Base-by-base conservation (phyloP, 2,797 vertebrate species). In the Tarsius wallacei region DNA sequence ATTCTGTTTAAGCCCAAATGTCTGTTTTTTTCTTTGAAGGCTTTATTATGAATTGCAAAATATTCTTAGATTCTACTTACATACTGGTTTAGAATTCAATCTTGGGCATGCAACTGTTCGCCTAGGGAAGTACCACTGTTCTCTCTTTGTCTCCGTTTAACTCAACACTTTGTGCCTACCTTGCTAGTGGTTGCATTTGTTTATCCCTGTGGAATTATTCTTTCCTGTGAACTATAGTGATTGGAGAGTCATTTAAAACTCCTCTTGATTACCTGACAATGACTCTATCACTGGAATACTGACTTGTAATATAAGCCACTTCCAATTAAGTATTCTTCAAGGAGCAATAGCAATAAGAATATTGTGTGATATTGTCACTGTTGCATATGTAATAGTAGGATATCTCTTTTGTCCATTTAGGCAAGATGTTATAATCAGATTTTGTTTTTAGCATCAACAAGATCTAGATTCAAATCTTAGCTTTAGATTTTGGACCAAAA, bases 251-350 rank as follows among this genome's bases (percentile, higher is more conserved):
- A 70, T 73, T 91, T 86, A 84, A 76, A 95, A 53, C 21, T 73
- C 49, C 12, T 77, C 21, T 76, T 86, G 31, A 86, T 88, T 91
- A n/a, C 33, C 57, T 78, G 36, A 51, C 63, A 82, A 28, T 74
- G 17, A 19, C 66, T 61, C 51, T 87, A 11, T 83, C 59, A 47
- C 90, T 83, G 64, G 31, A 91, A 71, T 28, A 81, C 15, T 42
- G 49, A 80, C 14, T 66, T 90, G 47, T 7, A 63, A 83, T 96
- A 33, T 80, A 51, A 85, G 6, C 22, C 76, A 73, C 36, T 96
- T 24, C 22, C 7, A 53, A 7, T 76, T 93, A 84, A 28, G 78
- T 12, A 82, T 71, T 81, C 7, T 33, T 66, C 47, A 26, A 66
- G 57, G 2, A 80, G 57, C 12, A 26, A 5, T 68, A 59, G 7